Evolutionary conservation across 2,888 invertebrate species (phyloP).

Genomic region (Tetropium fuscum): DNA sequence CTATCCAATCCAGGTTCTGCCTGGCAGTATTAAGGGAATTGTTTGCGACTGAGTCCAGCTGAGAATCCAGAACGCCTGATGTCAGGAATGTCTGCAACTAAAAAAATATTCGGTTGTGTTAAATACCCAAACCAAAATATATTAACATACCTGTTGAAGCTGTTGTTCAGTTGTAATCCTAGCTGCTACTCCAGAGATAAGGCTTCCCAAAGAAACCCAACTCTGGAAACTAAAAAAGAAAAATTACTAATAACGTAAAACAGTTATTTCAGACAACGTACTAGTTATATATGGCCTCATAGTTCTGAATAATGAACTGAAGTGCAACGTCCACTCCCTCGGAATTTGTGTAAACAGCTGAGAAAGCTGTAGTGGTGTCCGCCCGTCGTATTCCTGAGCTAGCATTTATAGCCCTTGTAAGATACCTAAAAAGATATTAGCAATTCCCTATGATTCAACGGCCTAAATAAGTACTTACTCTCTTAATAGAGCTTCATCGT

Average conservation of each 20-base stretch:
- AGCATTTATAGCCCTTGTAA: background rate
- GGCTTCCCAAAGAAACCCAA: background rate
- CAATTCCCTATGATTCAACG: too few species aligned
- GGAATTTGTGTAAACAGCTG: background rate
- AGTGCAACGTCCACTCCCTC: background rate
- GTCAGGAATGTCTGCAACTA: background rate
- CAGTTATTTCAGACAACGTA: too few species aligned
- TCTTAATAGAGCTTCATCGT: background rate
- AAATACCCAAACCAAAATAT: too few species aligned
- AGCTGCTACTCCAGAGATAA: background rate
- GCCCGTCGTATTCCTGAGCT: background rate
- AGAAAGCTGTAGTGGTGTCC: background rate
- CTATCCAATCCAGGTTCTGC: background rate
- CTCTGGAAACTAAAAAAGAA: background rate
- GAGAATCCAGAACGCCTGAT: background rate
- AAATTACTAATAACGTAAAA: too few species aligned
- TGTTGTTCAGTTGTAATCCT: background rate
- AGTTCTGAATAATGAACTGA: background rate
- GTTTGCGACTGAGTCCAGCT: background rate
- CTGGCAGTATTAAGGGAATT: background rate
- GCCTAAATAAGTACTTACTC: background rate
- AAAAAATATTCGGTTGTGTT: too few species aligned
- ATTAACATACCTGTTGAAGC: background rate
- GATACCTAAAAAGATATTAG: background rate
- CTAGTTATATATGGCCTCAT: background rate